Conservation (phyloP, 2,113 vertebrate genomes). For the Synchiropus splendidus region DNA sequence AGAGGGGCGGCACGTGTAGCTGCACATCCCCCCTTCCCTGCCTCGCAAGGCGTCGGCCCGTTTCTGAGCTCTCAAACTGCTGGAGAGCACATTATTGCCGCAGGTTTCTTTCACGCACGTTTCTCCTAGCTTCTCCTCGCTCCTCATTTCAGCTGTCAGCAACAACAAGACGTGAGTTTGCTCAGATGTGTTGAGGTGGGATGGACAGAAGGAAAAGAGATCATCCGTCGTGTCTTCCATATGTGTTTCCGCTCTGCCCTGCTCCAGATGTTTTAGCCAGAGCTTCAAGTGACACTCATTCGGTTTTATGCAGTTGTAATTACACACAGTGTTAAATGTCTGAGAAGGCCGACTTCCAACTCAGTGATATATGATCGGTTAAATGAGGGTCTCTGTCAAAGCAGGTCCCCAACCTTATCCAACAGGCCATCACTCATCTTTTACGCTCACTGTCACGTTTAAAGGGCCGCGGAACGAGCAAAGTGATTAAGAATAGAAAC, state of each 20-base stretch:
- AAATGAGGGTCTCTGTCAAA: slow-evolving; percentile 13
- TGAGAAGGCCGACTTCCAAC: slow-evolving; percentile 5
- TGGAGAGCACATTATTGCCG: too few species aligned
- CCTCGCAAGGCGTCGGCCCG: too few species aligned
- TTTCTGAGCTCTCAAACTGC: too few species aligned
- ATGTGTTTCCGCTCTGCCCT: slow-evolving; percentile 14
- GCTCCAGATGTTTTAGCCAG: slow-evolving; percentile 27
- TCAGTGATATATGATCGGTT: slow-evolving; percentile 21
- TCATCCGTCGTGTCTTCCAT: slow-evolving; percentile 31
- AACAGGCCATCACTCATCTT: slow-evolving; percentile 21
- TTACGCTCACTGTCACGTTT: slow-evolving; percentile 24
- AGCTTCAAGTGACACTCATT: slow-evolving; percentile 29
- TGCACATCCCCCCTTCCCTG: too few species aligned
- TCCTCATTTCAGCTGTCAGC: too few species aligned
- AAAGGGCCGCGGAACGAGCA: too few species aligned
- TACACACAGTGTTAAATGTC: slow-evolving; percentile 17
- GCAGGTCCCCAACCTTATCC: slow-evolving; percentile 1
- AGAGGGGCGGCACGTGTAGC: too few species aligned
- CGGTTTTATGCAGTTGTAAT: slow-evolving; percentile 31
- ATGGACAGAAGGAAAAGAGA: slow-evolving; percentile 20
- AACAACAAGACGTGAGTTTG: too few species aligned
- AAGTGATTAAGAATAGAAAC: too few species aligned
- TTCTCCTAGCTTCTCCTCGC: too few species aligned
- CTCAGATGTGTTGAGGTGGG: too few species aligned
- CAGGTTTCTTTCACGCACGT: too few species aligned